phyloP scores from a whole-genome alignment of 2,888 invertebrate genomes.

The Lathronympha strigana region DNA sequence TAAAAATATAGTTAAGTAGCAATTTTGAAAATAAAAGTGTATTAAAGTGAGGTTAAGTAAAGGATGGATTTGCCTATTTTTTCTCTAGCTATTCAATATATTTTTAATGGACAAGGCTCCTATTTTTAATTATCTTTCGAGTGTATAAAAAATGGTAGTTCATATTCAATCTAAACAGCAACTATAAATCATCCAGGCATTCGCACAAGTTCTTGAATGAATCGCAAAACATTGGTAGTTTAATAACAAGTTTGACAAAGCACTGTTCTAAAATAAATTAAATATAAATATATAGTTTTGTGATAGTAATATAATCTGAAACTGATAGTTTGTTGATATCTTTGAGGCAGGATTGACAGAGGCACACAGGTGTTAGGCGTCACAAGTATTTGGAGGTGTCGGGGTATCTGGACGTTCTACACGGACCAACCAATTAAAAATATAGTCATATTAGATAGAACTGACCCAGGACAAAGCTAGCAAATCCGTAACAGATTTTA shows the following conservation, averaged over 20 bases:
- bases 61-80: constrained; percentile 3
- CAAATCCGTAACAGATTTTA: no score
- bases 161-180: constrained; percentile 22
- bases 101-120: constrained; percentile 21
- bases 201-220: constrained; percentile 51
- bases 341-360: constrained; percentile 60
- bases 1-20: background rate
- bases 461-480: no score
- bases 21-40: background rate
- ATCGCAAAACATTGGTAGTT: constrained; percentile 70
- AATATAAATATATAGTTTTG: constrained; percentile 62
- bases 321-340: constrained; percentile 65
- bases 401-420: constrained; percentile 43
- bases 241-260: constrained; percentile 53
- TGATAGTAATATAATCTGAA: constrained; percentile 70
- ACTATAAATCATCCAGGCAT: constrained; percentile 29
- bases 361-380: constrained; percentile 49
- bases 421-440: constrained; percentile 34
- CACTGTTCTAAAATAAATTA: constrained; percentile 63
- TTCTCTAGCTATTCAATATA: constrained; percentile 8
- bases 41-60: background rate
- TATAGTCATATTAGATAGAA: background rate
- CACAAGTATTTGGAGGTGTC: constrained; percentile 54
- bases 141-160: constrained; percentile 28
- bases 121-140: constrained; percentile 19